These are phyloP conservation scores for Muntiacus reevesi DNA, from an alignment of 2,113 vertebrate species.

Conservation along the genomic window DNA sequence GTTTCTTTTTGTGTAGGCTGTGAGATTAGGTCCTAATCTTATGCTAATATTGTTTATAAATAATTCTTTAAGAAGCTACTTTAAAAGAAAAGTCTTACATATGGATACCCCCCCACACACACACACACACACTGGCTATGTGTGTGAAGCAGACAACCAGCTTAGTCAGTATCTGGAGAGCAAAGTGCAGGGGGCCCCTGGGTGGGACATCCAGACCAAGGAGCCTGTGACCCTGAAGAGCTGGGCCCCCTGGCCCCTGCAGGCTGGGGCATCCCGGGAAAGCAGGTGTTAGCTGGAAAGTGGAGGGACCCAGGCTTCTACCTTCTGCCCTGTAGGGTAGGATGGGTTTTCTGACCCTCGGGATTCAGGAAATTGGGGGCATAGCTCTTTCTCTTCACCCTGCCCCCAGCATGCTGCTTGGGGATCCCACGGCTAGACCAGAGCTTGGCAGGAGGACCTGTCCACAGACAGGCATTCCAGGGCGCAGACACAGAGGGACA, in stretches of 20 bases:
- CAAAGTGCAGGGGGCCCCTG: not conserved
- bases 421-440: not conserved
- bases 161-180: not conserved
- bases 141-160: not conserved
- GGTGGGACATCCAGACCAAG: not conserved
- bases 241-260: not conserved
- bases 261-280: not conserved
- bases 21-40: not conserved
- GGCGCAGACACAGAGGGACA: not conserved
- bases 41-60: slow-evolving; percentile 10
- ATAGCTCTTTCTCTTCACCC: not conserved
- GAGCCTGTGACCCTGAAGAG: not conserved
- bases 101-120: not conserved
- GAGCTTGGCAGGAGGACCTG: not conserved
- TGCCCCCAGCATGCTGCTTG: not conserved
- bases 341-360: not conserved
- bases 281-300: not conserved
- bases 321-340: not conserved
- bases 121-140: not conserved
- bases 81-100: not conserved
- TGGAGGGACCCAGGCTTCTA: not conserved
- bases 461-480: not conserved
- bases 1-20: not conserved
- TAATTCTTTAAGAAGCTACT: not conserved
- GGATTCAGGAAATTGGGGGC: not conserved